A percentile compares a stretch with the other conserved stretches of the same genome.
These are phyloP conservation scores for Hydropsyche tenuis DNA, from an alignment of 1,140 invertebrate genomes.

Conservation along the genomic window DNA sequence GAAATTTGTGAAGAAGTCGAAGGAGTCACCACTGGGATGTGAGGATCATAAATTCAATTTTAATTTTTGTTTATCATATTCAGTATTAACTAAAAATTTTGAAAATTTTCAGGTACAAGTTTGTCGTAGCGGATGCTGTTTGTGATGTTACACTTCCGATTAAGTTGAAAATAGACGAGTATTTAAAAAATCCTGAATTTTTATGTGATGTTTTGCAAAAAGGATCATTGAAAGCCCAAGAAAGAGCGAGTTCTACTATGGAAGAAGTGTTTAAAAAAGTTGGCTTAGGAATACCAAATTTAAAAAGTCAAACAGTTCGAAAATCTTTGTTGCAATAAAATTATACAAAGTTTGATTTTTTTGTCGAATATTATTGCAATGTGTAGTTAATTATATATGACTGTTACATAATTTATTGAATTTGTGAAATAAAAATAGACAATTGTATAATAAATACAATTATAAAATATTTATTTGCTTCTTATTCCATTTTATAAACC, in stretches of 20 bases:
- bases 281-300: constrained; percentile 59
- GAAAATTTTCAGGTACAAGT: constrained; percentile 71
- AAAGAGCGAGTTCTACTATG: constrained; percentile 73
- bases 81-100: constrained; percentile 21
- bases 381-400: too few relatives aligned
- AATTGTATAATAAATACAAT: too few relatives aligned
- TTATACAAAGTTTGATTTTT: too few relatives aligned
- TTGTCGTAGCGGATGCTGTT: constrained; percentile 75
- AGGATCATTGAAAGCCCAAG: constrained; percentile 73
- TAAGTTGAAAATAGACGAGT: constrained; percentile 65
- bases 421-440: too few relatives aligned
- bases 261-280: constrained; percentile 72
- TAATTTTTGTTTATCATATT: background rate
- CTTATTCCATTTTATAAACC: too few relatives aligned
- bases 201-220: constrained; percentile 72
- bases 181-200: constrained; percentile 69
- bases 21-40: constrained; percentile 76
- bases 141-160: constrained; percentile 78
- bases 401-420: too few relatives aligned
- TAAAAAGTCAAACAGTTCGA: background rate
- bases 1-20: constrained; percentile 74
- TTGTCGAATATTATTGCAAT: too few relatives aligned
- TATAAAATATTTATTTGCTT: too few relatives aligned
- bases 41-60: constrained; percentile 51
- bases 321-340: too few relatives aligned